phyloP scores from a whole-genome alignment of 2,113 vertebrate genomes.

The Ictalurus punctatus region DNA sequence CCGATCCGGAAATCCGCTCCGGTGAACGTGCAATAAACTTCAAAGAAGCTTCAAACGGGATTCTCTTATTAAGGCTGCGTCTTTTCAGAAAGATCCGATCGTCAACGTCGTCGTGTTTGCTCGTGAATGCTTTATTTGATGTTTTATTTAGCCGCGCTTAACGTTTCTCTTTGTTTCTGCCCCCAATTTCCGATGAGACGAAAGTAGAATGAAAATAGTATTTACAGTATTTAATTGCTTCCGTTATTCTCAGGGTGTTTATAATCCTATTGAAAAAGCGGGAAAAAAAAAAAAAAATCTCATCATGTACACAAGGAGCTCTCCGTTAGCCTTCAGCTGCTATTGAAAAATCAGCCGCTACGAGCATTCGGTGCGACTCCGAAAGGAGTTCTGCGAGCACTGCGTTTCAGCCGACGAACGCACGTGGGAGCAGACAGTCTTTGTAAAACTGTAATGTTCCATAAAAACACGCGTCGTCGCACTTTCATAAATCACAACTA shows the following conservation, averaged over 20 bases:
- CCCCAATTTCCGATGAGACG: background rate
- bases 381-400: background rate
- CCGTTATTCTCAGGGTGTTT: background rate
- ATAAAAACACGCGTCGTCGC: constrained; percentile 47
- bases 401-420: background rate
- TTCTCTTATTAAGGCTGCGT: too few species aligned
- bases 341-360: background rate
- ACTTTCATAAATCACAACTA: constrained; percentile 55
- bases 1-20: background rate
- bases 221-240: background rate
- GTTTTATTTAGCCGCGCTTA: background rate
- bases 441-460: constrained; percentile 41
- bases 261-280: too few species aligned
- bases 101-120: background rate
- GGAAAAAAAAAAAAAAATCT: background rate
- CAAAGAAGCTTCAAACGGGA: background rate
- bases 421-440: constrained; percentile 33
- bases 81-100: background rate
- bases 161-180: background rate
- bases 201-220: background rate
- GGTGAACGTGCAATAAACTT: background rate
- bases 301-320: background rate
- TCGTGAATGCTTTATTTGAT: background rate
- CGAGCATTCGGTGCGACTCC: background rate
- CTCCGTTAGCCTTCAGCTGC: background rate